Conservation (phyloP, 2,888 invertebrate genomes). For the Gisinianus flammeolus region DNA sequence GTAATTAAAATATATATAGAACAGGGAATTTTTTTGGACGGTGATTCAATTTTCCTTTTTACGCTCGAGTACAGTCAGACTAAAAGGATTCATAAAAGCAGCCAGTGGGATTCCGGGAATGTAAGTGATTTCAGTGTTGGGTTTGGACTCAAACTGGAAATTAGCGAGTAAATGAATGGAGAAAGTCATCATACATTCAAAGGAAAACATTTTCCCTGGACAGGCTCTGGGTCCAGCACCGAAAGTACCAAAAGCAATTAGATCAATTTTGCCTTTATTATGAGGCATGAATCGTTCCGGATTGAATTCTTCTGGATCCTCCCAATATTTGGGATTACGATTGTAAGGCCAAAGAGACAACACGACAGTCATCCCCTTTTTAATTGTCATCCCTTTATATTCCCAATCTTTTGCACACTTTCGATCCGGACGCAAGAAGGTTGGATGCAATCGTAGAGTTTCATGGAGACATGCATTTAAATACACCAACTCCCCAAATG, state of each 20-base stretch:
- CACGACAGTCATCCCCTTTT: slow-evolving; percentile 47
- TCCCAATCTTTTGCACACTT: slow-evolving; percentile 41
- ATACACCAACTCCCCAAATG: slow-evolving; percentile 33
- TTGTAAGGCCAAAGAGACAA: slow-evolving; percentile 49
- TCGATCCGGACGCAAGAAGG: slow-evolving; percentile 38
- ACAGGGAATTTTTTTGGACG: too few species aligned
- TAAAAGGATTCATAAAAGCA: not conserved
- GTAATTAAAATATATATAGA: too few species aligned
- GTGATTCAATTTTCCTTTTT: not conserved
- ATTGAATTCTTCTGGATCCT: slow-evolving; percentile 50
- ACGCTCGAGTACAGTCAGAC: not conserved
- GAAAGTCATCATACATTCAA: slow-evolving; percentile 14
- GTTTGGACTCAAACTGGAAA: slow-evolving; percentile 20
- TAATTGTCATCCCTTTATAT: slow-evolving; percentile 42
- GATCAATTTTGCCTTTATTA: slow-evolving; percentile 45
- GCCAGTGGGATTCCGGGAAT: not conserved
- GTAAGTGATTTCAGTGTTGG: not conserved
- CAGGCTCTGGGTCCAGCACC: slow-evolving; percentile 43
- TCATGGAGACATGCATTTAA: slow-evolving; percentile 43
- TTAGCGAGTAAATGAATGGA: not conserved
- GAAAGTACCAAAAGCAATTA: slow-evolving; percentile 44
- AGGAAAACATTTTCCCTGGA: slow-evolving; percentile 31
- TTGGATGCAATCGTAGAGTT: slow-evolving; percentile 37
- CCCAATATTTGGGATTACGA: slow-evolving; percentile 48
- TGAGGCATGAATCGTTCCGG: slow-evolving; percentile 53